A percentile compares a stretch with the other conserved stretches of the same genome.
phyloP scores from a whole-genome alignment of 2,113 vertebrate species.

The Sapayoa aenigma region DNA sequence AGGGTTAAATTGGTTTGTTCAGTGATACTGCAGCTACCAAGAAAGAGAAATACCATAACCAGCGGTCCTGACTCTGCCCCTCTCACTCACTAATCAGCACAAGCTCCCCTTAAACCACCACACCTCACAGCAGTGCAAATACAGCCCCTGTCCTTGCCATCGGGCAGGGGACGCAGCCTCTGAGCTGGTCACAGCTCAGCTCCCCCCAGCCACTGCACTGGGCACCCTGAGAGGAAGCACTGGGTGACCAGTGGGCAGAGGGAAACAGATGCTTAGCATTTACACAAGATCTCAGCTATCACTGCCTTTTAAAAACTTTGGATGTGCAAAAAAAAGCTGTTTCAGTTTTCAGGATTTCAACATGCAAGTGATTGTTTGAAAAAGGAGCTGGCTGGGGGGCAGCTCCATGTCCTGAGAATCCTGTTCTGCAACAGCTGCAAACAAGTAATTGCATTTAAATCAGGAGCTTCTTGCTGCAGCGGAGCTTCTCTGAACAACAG shows the following conservation, averaged over 20 bases:
- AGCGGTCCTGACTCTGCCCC: rapidly evolving
- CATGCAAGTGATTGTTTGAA: not conserved
- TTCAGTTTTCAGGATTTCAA: not conserved
- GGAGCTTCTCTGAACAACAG: not conserved
- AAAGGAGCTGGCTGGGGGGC: not conserved
- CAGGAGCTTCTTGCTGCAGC: not conserved
- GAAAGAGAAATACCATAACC: not conserved
- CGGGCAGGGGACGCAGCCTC: not conserved
- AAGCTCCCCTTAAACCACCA: not conserved
- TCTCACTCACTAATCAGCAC: not conserved
- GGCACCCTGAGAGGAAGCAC: not conserved
- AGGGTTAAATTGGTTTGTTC: rapidly evolving
- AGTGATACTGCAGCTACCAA: not conserved
- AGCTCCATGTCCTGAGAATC: not conserved
- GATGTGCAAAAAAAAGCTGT: not conserved
- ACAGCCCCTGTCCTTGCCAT: not conserved
- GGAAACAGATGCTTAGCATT: not conserved
- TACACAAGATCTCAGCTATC: not conserved
- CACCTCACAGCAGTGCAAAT: rapidly evolving
- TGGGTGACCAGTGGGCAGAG: not conserved
- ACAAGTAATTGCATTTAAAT: not conserved
- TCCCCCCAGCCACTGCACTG: not conserved
- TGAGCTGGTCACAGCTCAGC: not conserved
- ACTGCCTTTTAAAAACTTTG: not conserved
- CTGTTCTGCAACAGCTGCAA: not conserved